A percentile compares a stretch with the other conserved stretches of the same genome.
phyloP scores from a whole-genome alignment of 2,888 invertebrate species.

The Apodemia zela region DNA sequence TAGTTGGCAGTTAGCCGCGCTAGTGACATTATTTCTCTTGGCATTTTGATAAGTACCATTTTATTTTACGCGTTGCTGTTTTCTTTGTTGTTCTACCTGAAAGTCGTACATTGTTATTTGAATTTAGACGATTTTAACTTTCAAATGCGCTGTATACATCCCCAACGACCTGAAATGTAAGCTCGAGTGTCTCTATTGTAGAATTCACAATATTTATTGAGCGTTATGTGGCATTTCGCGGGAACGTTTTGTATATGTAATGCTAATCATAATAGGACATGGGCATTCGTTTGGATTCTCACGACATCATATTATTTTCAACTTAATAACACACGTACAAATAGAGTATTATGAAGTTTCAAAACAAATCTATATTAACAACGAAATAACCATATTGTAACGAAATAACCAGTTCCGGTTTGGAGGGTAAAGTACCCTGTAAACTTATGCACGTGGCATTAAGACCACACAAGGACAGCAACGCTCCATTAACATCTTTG shows the following conservation, averaged over 20 bases:
- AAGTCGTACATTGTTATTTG: conserved; percentile 17
- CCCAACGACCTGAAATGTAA: conserved; percentile 16
- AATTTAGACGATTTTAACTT: conserved; percentile 17
- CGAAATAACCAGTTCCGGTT: too few relatives aligned
- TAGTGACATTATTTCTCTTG: conserved; percentile 30
- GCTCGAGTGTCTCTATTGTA: conserved; percentile 16
- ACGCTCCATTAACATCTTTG: too few relatives aligned
- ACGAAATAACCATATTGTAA: too few relatives aligned
- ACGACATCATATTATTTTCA: too few relatives aligned
- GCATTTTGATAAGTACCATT: conserved; percentile 36
- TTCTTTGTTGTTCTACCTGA: conserved; percentile 16
- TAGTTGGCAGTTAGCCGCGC: conserved; percentile 48
- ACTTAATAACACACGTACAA: too few relatives aligned
- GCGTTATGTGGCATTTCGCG: conserved; percentile 11
- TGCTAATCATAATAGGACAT: background rate
- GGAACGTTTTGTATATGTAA: conserved; percentile 10
- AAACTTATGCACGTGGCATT: too few relatives aligned
- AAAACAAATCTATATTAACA: too few relatives aligned
- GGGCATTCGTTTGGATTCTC: background rate
- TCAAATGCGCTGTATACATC: conserved; percentile 16
- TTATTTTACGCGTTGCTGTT: conserved; percentile 26
- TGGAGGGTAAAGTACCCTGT: too few relatives aligned
- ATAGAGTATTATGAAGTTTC: too few relatives aligned
- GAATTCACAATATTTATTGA: conserved; percentile 16
- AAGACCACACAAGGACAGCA: too few relatives aligned